phyloP scores from a whole-genome alignment of 2,113 vertebrate species.

The Rhizomys pruinosus region DNA sequence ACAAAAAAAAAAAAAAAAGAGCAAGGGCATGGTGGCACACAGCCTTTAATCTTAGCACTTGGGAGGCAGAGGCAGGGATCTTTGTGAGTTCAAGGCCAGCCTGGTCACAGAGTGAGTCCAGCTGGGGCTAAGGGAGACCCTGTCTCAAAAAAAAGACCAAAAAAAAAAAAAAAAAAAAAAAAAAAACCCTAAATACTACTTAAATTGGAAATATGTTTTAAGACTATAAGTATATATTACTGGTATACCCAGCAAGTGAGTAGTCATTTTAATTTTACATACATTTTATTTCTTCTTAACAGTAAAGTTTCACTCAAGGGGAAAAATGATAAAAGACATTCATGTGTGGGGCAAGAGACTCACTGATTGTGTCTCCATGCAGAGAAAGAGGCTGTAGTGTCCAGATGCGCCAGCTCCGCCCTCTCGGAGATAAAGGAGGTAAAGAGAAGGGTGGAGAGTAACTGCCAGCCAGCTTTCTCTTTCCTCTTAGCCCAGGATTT shows the following conservation, averaged over 20 bases:
- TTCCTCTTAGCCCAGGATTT: not conserved
- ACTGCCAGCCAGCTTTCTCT: not conserved
- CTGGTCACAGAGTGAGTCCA: no score
- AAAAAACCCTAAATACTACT: slow-evolving; percentile 2
- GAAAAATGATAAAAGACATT: not conserved
- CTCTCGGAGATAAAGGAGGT: not conserved
- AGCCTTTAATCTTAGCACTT: no score
- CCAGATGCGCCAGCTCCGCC: not conserved
- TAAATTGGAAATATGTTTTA: slow-evolving; percentile 18
- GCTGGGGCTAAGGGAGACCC: no score
- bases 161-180: no score
- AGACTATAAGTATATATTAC: not conserved
- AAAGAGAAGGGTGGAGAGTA: not conserved
- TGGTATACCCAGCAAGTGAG: not conserved
- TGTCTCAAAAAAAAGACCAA: no score
- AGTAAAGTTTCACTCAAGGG: slow-evolving; percentile 21
- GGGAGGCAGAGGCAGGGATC: no score
- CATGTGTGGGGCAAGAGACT: not conserved
- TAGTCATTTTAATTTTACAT: slow-evolving; percentile 39
- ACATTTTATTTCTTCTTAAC: slow-evolving; percentile 37
- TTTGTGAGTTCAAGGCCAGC: no score
- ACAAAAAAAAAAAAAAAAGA: no score
- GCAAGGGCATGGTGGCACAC: no score
- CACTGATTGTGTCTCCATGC: not conserved
- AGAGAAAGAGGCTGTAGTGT: not conserved